Evolutionary conservation across 2,797 vertebrate species (phyloP).

Genomic region (Allobates femoralis): DNA sequence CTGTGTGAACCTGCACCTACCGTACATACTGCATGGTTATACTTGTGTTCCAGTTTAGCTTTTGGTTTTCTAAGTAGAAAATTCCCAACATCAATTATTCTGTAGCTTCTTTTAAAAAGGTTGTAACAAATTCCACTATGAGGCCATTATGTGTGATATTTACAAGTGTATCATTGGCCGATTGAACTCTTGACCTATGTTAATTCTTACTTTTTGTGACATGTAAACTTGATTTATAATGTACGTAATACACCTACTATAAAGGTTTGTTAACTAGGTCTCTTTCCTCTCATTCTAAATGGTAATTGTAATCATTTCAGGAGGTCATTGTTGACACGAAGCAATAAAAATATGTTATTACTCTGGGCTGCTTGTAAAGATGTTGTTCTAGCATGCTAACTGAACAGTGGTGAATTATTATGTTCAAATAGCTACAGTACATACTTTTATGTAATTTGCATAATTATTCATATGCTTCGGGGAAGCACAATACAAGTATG

Average conservation of each 20-base stretch:
- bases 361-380: slow-evolving; percentile 40
- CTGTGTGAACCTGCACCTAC: too few species aligned
- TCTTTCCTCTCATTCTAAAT: slow-evolving; percentile 37
- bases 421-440: slow-evolving; percentile 53
- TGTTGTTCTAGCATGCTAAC: slow-evolving; percentile 40
- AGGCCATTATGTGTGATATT: not conserved
- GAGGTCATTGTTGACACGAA: slow-evolving; percentile 48
- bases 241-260: slow-evolving; percentile 19
- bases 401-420: slow-evolving; percentile 53
- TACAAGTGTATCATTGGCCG: slow-evolving; percentile 12
- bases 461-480: slow-evolving; percentile 54
- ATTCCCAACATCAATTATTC: not conserved
- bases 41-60: too few species aligned
- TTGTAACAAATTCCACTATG: not conserved
- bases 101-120: not conserved
- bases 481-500: slow-evolving; percentile 44
- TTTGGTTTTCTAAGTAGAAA: not conserved
- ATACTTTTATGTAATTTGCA: slow-evolving; percentile 48
- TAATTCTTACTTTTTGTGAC: slow-evolving; percentile 3
- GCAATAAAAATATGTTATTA: slow-evolving; percentile 54
- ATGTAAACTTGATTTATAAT: slow-evolving; percentile 35
- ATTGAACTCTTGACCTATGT: slow-evolving; percentile 10
- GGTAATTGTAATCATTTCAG: slow-evolving; percentile 51
- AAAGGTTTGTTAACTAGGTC: slow-evolving; percentile 31
- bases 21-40: too few species aligned